Conservation (phyloP, 2,888 invertebrate genomes). For the Eledona agricola region DNA sequence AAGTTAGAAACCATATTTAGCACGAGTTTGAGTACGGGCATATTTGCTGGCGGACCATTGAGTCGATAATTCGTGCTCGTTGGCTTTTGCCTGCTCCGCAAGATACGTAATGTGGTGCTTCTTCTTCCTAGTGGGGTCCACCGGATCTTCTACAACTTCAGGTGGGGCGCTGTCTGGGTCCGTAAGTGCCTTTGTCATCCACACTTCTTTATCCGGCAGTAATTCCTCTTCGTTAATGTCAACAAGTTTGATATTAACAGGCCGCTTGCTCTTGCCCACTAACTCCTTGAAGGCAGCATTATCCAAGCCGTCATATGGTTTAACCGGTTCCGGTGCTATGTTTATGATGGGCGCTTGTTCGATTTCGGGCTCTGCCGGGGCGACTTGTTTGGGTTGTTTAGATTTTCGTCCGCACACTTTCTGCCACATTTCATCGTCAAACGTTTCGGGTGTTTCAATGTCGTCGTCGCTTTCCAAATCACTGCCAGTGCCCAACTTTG, state of each 20-base stretch:
- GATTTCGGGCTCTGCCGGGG: conserved; percentile 59
- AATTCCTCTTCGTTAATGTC: conserved; percentile 82
- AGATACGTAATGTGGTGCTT: conserved; percentile 98
- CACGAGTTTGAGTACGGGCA: conserved; percentile 87
- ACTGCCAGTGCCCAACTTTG: conserved; percentile 39
- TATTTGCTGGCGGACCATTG: conserved; percentile 91
- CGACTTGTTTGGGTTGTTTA: conserved; percentile 62
- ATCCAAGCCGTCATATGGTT: conserved; percentile 63
- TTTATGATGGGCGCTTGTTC: conserved; percentile 61
- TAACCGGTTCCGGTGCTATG: conserved; percentile 62
- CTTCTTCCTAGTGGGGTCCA: conserved; percentile 67
- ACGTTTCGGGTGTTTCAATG: conserved; percentile 58
- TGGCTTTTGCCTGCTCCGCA: conserved; percentile 93
- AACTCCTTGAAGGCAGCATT: conserved; percentile 71
- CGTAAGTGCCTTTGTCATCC: conserved; percentile 82
- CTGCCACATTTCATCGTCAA: conserved; percentile 63
- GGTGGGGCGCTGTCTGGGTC: conserved; percentile 70
- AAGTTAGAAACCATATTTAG: conserved; percentile 92
- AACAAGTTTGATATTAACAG: conserved; percentile 76
- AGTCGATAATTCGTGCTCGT: conserved; percentile 92
- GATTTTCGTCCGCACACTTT: conserved; percentile 63
- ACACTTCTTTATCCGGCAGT: conserved; percentile 80
- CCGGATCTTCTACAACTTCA: conserved; percentile 65
- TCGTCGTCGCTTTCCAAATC: conserved; percentile 52
- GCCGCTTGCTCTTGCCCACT: conserved; percentile 73